Conservation (phyloP, 2,113 vertebrate species). For the Oncorhynchus keta region DNA sequence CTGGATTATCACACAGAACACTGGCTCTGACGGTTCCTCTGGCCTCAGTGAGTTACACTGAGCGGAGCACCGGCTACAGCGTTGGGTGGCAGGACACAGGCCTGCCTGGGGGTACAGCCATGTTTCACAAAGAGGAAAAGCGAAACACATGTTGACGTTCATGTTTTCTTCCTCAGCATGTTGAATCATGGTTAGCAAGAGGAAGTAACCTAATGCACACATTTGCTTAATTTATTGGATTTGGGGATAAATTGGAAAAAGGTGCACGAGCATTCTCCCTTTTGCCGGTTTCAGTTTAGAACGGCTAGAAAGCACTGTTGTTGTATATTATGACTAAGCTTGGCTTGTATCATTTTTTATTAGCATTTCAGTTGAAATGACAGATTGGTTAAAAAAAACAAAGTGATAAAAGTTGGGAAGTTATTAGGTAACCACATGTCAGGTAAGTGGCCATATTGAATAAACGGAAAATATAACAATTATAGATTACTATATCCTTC, state of each 20-base stretch:
- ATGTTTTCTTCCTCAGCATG: slow-evolving; percentile 31
- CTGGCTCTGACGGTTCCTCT: not conserved
- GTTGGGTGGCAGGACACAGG: slow-evolving; percentile 46
- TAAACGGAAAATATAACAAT: not conserved
- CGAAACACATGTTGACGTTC: slow-evolving; percentile 70
- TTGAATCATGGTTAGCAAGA: slow-evolving; percentile 43
- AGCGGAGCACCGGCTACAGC: not conserved
- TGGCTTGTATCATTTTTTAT: no score
- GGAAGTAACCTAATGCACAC: slow-evolving; percentile 43
- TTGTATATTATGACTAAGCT: not conserved
- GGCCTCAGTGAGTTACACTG: slow-evolving; percentile 47
- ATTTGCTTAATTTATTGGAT: slow-evolving; percentile 46
- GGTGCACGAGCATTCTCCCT: not conserved
- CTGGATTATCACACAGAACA: no score
- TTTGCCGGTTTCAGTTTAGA: slow-evolving; percentile 2
- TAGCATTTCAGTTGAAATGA: not conserved
- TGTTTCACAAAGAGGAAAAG: slow-evolving; percentile 48
- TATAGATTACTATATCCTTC: not conserved
- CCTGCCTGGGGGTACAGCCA: slow-evolving; percentile 31
- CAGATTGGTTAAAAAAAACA: not conserved
- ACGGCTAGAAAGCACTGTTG: not conserved
- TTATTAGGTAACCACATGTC: not conserved
- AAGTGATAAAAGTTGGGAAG: not conserved
- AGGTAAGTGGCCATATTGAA: not conserved
- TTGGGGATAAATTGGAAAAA: slow-evolving; percentile 53